Base-by-base conservation (phyloP, 1,140 invertebrate genomes). In the Dermatophagoides farinae region DNA sequence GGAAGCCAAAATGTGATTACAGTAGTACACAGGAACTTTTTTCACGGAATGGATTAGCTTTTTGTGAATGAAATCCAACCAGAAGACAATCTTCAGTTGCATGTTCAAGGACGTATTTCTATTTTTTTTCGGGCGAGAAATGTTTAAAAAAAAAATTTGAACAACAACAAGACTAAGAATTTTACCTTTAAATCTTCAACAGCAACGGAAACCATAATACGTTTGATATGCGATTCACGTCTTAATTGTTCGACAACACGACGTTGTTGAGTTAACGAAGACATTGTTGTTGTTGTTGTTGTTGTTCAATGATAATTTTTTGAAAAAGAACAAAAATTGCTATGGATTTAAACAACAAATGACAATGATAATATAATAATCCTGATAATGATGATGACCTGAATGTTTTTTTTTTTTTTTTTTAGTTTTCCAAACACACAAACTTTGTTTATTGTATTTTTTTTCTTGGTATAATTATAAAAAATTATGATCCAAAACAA, bases 31-130 rank as follows among this genome's bases (percentile, higher is more conserved):
- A 96, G 49, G 86, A 85, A 66, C 85, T 90, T 74, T 95, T 95
- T 74, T 97, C 91, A 68, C 90, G 82, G 79, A 95, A 97, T 38
- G 92, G 91, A 77, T 97, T 97, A 10, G 91, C 87, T 72, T 91
- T 91, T 71, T 95, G 90, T 62, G 85, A 89, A 59, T 87, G 85
- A 73, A 97, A 95, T 5, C 90, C 91, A 67, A 90, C 83, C 60
- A 96, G 78, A n/a, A 96, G 80, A 69, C 85, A 92, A 75, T 97
- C 91, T 69, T 93, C 88, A 67, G 88, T 84, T 70, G 90, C 82
- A 68, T 95, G 88, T 69, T 93, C 87, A 39, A 82, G 80, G 61
- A 95, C 88, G 68, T 84, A 95, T 70, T 88, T 86, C 72, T 74
- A 43, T 1, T 57, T 31, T n/a, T n/a, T n/a, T n/a, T n/a, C n/a